Evolutionary conservation across 2,113 vertebrate genomes (phyloP).

Genomic region (Uria lomvia): DNA sequence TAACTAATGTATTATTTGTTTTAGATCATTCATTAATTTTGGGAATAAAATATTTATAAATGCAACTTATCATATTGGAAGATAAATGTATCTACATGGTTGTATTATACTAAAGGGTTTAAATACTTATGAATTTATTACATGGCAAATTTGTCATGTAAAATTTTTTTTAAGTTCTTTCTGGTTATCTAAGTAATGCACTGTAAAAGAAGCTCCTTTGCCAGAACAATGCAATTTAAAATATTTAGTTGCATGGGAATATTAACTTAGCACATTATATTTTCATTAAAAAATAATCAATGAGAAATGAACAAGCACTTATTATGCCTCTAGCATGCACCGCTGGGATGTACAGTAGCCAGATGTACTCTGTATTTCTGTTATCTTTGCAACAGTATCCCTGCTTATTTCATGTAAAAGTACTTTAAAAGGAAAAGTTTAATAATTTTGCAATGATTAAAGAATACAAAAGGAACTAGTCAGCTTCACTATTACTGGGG

Average conservation of each 20-base stretch:
- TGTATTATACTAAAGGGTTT: background rate
- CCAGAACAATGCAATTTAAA: slow-evolving; percentile 6
- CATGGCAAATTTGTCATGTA: background rate
- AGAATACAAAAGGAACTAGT: background rate
- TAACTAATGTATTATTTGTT: background rate
- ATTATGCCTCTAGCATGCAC: background rate
- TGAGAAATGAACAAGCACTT: background rate
- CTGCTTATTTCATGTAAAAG: background rate
- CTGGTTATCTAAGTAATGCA: background rate
- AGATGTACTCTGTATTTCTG: background rate
- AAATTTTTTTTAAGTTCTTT: background rate
- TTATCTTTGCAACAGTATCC: background rate
- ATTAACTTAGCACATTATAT: background rate
- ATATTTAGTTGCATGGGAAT: background rate
- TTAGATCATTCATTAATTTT: background rate
- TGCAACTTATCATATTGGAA: background rate
- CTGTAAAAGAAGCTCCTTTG: background rate
- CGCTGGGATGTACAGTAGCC: background rate
- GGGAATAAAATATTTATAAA: background rate
- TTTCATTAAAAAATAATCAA: background rate
- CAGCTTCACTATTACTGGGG: background rate
- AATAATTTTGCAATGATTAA: background rate
- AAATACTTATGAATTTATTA: background rate
- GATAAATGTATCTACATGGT: background rate
- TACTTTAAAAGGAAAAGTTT: background rate